Evolutionary conservation across 2,113 vertebrate species (phyloP), one percentile per base, ranked within the genome.

Genomic region (Vombatus ursinus): DNA sequence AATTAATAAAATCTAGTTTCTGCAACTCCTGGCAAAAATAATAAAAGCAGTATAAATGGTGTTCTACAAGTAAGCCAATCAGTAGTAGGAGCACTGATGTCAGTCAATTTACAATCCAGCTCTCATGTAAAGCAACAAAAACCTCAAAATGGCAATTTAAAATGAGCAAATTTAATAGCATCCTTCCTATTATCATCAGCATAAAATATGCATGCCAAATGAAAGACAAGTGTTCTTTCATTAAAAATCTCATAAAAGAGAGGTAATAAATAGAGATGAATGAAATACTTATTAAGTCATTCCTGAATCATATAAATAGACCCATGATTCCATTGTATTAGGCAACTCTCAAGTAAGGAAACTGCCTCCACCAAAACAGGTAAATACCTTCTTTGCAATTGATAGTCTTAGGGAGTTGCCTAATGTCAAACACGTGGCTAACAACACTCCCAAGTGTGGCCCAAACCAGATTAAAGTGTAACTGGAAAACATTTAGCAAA

Each of bases 101-200:
- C n/a, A 84, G n/a, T 84, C 68, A 84, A 44, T 23, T 44, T n/a
- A 84, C n/a, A 84, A 84, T 84, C 68, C 16, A 44, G 37, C 16
- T n/a, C 16, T 84, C n/a, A 84, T 84, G 19, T 44, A 89, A 96
- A 96, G 19, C 37, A 93, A 90, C 44, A 89, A 68, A 90, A 95
- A 49, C 23, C 53, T 94, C 93, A 92, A 77, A n/a, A 95, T 95
- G 57, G 11, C 9, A 52, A 51, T 91, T 94, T 93, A 89, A 61
- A 53, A 37, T 8, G 50, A 91, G 26, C 24, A 44, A 89, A 7
- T 89, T 95, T 92, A 93, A 28, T 93, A 26, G 90, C 53, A 49
- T 95, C 44, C 52, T 8, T 53, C 93, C 22, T 91, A 94, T 94
- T 95, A 95, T 92, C 90, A 92, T 84, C 16, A 93, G 26, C 89